phyloP scores from a whole-genome alignment of 53 echinoderm and acorn worm genomes.

The Echinometra lucunter region DNA sequence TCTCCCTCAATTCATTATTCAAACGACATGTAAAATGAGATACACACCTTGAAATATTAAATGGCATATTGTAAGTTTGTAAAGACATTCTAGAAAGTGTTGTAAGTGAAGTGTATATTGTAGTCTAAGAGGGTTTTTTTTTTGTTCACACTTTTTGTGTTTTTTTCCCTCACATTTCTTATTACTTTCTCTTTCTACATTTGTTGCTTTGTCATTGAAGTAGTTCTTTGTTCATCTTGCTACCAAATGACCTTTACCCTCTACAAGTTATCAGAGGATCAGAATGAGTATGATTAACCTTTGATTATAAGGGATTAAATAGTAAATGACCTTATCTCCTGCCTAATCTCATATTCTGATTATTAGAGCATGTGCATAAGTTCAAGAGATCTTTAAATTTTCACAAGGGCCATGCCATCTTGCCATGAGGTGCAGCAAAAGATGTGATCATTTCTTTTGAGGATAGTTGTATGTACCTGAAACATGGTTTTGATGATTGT shows the following conservation, averaged over 20 bases:
- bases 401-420: background rate
- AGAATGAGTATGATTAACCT: background rate
- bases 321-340: conserved; percentile 37
- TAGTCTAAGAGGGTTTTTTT: too few species aligned
- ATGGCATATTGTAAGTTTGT: too few species aligned
- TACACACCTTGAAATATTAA: too few species aligned
- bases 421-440: background rate
- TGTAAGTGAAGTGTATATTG: background rate
- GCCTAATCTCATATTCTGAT: background rate
- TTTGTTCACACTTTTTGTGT: too few species aligned
- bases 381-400: background rate
- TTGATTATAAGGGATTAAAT: conserved; percentile 23
- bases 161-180: too few species aligned
- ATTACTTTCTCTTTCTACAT: background rate
- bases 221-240: background rate
- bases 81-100: too few species aligned
- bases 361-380: background rate
- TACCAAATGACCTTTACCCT: background rate
- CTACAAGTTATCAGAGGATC: background rate
- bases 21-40: too few species aligned
- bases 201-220: background rate
- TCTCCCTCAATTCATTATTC: background rate
- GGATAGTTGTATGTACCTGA: background rate
- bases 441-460: background rate
- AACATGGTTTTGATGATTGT: background rate